Evolutionary conservation across 2,113 vertebrate genomes (phyloP).

Genomic region (Colius striatus): DNA sequence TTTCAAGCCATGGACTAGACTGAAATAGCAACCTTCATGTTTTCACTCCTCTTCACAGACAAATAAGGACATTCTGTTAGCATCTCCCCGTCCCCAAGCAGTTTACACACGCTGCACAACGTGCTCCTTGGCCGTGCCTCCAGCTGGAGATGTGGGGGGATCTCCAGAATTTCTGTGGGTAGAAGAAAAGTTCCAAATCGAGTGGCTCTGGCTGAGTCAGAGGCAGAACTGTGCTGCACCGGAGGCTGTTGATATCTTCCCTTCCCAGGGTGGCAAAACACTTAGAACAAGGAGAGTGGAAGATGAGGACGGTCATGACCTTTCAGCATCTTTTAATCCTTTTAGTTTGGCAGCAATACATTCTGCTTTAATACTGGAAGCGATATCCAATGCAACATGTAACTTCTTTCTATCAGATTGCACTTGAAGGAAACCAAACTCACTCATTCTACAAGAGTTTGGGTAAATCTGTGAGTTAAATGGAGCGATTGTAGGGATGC

Average conservation of each 20-base stretch:
- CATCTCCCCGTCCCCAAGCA: not conserved
- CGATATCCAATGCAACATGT: not conserved
- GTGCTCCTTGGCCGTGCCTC: not conserved
- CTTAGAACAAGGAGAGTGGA: not conserved
- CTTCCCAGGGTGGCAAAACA: not conserved
- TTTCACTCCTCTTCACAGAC: slow-evolving; percentile 15
- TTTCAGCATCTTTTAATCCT: not conserved
- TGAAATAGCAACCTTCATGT: slow-evolving; percentile 10
- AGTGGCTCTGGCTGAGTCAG: not conserved
- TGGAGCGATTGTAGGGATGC: rapidly evolving
- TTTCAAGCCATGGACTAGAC: not conserved
- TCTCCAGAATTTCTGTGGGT: slow-evolving; percentile 26
- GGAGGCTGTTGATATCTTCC: not conserved
- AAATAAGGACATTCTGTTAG: not conserved
- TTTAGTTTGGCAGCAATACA: not conserved
- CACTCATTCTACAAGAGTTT: not conserved
- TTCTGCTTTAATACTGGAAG: not conserved
- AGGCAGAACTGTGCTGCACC: not conserved
- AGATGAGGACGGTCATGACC: not conserved
- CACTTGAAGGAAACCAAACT: too few species aligned
- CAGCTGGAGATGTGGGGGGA: not conserved
- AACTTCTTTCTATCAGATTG: not conserved
- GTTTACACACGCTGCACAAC: not conserved
- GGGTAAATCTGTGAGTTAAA: not conserved
- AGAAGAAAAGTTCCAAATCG: not conserved